A percentile compares a stretch with the other conserved stretches of the same genome.
phyloP scores from a whole-genome alignment of 2,113 vertebrate genomes.

The Barnardius zonarius region DNA sequence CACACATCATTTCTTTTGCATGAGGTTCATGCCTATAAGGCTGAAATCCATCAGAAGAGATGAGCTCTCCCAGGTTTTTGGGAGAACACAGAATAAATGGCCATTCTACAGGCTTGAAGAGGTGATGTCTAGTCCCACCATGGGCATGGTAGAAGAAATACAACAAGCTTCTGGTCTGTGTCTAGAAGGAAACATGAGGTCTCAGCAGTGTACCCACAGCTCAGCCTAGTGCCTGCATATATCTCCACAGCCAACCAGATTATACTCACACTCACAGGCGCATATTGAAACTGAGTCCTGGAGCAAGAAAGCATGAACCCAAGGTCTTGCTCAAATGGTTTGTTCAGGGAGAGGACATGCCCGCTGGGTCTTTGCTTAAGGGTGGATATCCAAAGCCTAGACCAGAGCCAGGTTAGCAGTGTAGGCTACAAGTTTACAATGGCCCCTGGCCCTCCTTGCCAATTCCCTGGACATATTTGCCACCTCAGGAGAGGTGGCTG shows the following conservation, averaged over 20 bases:
- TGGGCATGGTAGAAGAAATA: not conserved
- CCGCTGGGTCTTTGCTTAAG: not conserved
- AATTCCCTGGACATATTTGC: not conserved
- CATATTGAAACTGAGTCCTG: not conserved
- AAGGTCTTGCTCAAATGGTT: not conserved
- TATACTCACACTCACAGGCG: not conserved
- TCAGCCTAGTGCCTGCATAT: not conserved
- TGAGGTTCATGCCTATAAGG: not conserved
- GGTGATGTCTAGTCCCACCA: not conserved
- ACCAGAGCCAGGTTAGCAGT: not conserved
- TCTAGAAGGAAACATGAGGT: not conserved
- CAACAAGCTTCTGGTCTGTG: not conserved
- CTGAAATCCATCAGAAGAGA: not conserved
- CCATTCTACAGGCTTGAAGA: not conserved
- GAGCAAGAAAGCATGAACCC: not conserved
- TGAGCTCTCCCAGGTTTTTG: not conserved
- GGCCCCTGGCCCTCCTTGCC: not conserved
- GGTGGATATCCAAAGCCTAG: not conserved
- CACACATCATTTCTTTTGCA: not conserved
- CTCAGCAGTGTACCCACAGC: not conserved
- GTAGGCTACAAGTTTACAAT: not conserved
- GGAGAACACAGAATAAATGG: not conserved
- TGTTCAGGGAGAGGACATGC: not conserved
- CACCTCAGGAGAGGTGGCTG: fast-evolving
- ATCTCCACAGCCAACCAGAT: not conserved